A percentile compares a stretch with the other conserved stretches of the same genome.
Conservation (phyloP, 2,888 invertebrate species). For the Volucella inanis region DNA sequence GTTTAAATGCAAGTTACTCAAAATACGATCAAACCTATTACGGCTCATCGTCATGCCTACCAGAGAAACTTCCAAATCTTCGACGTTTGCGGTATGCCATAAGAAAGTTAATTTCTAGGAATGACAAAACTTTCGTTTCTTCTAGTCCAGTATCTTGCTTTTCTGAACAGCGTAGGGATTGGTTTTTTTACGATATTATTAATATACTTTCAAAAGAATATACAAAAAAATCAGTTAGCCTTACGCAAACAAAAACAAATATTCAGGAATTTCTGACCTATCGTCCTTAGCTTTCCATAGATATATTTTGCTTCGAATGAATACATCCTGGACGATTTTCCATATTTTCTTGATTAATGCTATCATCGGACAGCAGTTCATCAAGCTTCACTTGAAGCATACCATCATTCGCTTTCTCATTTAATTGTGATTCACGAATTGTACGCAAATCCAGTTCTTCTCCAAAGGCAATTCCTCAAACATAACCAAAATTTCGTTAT, state of each 20-base stretch:
- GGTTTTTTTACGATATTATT: constrained; percentile 35
- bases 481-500: not conserved
- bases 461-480: constrained; percentile 5
- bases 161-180: constrained; percentile 42
- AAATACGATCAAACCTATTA: constrained; percentile 57
- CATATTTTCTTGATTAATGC: constrained; percentile 1
- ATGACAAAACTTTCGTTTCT: constrained; percentile 24
- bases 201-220: constrained; percentile 30
- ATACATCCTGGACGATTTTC: constrained; percentile 24
- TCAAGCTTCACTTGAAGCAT: constrained; percentile 41
- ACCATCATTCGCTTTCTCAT: constrained; percentile 33
- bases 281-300: constrained; percentile 6
- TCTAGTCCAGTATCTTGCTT: constrained; percentile 28
- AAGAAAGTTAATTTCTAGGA: constrained; percentile 51
- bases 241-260: constrained; percentile 25
- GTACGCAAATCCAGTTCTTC: constrained; percentile 6
- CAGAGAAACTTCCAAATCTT: constrained; percentile 44
- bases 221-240: constrained; percentile 25
- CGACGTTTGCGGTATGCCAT: constrained; percentile 48
- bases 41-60: constrained; percentile 56
- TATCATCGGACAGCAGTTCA: constrained; percentile 8
- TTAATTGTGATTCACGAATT: constrained; percentile 11
- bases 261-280: constrained; percentile 16
- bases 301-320: constrained; percentile 17
- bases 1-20: constrained; percentile 49